Evolutionary conservation across 2,888 invertebrate genomes (phyloP).

Genomic region (Archips xylosteana): DNA sequence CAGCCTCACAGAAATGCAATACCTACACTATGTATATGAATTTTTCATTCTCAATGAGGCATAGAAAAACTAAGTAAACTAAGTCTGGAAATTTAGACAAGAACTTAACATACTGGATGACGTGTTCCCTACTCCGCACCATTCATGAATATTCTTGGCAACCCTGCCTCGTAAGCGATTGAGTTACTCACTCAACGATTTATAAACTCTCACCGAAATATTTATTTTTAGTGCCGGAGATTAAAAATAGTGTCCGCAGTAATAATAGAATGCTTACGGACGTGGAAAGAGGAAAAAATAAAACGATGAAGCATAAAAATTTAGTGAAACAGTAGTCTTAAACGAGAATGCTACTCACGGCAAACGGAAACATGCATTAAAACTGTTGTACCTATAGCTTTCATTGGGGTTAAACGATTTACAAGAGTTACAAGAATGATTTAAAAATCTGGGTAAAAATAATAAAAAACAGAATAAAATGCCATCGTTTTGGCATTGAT

Average conservation of each 20-base stretch:
- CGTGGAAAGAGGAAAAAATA: constrained; percentile 38
- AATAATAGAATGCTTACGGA: constrained; percentile 43
- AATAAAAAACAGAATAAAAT: not conserved
- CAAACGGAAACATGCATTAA: constrained; percentile 7
- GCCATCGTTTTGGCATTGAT: not conserved
- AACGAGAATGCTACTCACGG: constrained; percentile 16
- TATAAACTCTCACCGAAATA: constrained; percentile 53
- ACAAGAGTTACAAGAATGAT: constrained; percentile 13
- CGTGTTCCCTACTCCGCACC: not conserved
- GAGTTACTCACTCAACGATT: constrained; percentile 51
- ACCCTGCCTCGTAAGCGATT: constrained; percentile 48
- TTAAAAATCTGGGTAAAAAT: not conserved
- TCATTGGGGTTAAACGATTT: not conserved
- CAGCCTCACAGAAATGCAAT: too few species aligned
- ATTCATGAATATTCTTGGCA: constrained; percentile 43
- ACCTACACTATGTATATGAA: too few species aligned
- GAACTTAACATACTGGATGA: not conserved
- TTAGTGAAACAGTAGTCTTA: constrained; percentile 3
- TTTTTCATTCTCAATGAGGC: not conserved
- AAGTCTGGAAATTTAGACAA: not conserved
- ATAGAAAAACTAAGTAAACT: not conserved
- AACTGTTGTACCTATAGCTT: not conserved
- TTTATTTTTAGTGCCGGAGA: constrained; percentile 55
- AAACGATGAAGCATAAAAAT: constrained; percentile 19
- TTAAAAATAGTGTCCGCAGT: constrained; percentile 51